Evolutionary conservation across 1,140 invertebrate genomes (phyloP).

Genomic region (Dufourea novaeangliae): DNA sequence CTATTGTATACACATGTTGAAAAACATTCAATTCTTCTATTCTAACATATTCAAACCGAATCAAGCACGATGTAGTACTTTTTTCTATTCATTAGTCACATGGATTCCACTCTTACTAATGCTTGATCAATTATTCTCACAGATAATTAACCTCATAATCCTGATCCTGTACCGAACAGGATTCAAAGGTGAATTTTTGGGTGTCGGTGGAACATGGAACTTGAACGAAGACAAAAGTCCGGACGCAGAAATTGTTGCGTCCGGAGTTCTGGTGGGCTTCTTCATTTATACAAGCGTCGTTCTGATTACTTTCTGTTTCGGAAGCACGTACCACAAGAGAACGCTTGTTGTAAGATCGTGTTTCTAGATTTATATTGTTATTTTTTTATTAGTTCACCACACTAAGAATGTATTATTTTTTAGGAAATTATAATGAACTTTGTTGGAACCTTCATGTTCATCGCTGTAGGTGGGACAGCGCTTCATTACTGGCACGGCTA

Average conservation of each 20-base stretch:
- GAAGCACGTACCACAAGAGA: constrained; percentile 88
- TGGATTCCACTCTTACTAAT: neutral
- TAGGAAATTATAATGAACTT: constrained; percentile 94
- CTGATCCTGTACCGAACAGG: constrained; percentile 91
- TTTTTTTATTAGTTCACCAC: neutral
- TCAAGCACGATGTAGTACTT: neutral
- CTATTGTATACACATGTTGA: too few species aligned
- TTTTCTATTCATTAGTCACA: neutral
- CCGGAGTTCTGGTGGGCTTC: constrained; percentile 92
- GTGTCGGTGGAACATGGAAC: constrained; percentile 93
- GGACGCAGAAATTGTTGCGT: constrained; percentile 92
- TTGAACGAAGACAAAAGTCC: constrained; percentile 93
- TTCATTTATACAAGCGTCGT: constrained; percentile 90
- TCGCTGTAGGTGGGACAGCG: constrained; percentile 90
- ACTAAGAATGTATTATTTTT: neutral
- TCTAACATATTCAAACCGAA: neutral
- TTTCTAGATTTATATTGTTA: constrained; percentile 1
- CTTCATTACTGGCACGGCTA: constrained; percentile 94
- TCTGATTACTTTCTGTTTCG: constrained; percentile 87
- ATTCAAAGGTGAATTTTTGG: constrained; percentile 90
- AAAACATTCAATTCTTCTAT: neutral
- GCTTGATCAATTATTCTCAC: constrained; percentile 55
- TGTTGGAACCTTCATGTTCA: constrained; percentile 90
- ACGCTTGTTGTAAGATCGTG: constrained; percentile 80
- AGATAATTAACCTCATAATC: constrained; percentile 91